Evolutionary conservation across 2,888 invertebrate species (phyloP).

Genomic region (Eupithecia exiguata): DNA sequence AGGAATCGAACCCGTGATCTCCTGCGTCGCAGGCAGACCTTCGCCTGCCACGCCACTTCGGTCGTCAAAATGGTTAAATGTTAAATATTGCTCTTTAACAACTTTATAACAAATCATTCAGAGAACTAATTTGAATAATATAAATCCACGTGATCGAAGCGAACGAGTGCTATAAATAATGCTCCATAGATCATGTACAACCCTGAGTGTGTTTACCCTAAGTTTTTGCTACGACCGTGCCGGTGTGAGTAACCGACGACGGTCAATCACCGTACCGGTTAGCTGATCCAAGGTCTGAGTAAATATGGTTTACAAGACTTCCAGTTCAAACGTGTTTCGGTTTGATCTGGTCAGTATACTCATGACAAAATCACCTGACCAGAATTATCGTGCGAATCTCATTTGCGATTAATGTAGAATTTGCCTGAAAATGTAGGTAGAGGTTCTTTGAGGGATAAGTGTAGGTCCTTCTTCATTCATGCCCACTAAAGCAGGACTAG

Average conservation of each 20-base stretch:
- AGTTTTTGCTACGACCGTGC: slow-evolving; percentile 58
- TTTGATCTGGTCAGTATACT: slow-evolving; percentile 33
- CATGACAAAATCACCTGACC: background rate
- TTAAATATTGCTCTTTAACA: background rate
- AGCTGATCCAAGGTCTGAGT: slow-evolving; percentile 63
- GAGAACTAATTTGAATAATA: slow-evolving; percentile 3
- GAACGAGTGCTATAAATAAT: slow-evolving; percentile 21
- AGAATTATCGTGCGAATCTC: slow-evolving; percentile 2
- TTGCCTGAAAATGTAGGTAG: background rate
- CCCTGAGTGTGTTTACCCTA: slow-evolving; percentile 45
- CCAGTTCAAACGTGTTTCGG: slow-evolving; percentile 42
- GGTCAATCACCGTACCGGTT: slow-evolving; percentile 75
- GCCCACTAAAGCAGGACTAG: background rate
- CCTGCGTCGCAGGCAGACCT: no score
- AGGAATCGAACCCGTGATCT: no score
- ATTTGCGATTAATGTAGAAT: background rate
- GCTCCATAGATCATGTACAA: slow-evolving; percentile 16
- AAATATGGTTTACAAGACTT: slow-evolving; percentile 52
- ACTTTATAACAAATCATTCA: slow-evolving; percentile 1
- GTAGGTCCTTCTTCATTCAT: no score
- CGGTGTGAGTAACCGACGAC: slow-evolving; percentile 65
- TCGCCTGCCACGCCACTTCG: no score
- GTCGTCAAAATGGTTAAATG: background rate
- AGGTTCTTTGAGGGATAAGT: no score
- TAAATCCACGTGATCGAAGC: slow-evolving; percentile 10